phyloP scores from a whole-genome alignment of 2,888 invertebrate species.

The Plebejus argus region DNA sequence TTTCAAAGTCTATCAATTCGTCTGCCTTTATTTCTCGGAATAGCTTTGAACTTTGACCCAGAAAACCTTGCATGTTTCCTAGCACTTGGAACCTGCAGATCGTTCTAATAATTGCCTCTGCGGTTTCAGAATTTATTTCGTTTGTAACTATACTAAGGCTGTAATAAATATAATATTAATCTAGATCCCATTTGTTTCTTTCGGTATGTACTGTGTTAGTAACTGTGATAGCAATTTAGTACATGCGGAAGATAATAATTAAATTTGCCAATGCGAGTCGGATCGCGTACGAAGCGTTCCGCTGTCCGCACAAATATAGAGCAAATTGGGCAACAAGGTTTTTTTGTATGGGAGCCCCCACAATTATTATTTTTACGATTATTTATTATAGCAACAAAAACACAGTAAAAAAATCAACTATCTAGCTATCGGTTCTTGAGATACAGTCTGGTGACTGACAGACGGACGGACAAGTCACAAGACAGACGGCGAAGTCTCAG shows the following conservation, averaged over 20 bases:
- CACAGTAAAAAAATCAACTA: no score
- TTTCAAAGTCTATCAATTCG: background rate
- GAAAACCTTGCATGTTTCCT: constrained; percentile 8
- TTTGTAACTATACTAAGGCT: background rate
- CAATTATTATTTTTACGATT: no score
- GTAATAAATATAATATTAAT: background rate
- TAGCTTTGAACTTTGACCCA: constrained; percentile 19
- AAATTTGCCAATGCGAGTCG: background rate
- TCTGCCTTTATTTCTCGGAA: constrained; percentile 5
- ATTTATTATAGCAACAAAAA: no score
- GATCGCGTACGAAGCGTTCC: background rate
- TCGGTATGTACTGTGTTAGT: background rate
- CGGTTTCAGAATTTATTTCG: background rate
- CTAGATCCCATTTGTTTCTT: background rate
- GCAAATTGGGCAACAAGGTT: background rate
- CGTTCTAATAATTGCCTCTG: constrained; percentile 18
- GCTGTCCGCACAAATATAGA: background rate
- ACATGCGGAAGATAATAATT: background rate
- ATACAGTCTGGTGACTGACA: no score
- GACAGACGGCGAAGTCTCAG: no score
- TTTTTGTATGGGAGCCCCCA: no score
- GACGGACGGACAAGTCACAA: no score
- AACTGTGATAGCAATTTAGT: background rate
- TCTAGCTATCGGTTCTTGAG: no score
- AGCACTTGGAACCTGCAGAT: constrained; percentile 11